Evolutionary conservation across 2,113 vertebrate genomes (phyloP).

Genomic region (Laterallus jamaicensis): DNA sequence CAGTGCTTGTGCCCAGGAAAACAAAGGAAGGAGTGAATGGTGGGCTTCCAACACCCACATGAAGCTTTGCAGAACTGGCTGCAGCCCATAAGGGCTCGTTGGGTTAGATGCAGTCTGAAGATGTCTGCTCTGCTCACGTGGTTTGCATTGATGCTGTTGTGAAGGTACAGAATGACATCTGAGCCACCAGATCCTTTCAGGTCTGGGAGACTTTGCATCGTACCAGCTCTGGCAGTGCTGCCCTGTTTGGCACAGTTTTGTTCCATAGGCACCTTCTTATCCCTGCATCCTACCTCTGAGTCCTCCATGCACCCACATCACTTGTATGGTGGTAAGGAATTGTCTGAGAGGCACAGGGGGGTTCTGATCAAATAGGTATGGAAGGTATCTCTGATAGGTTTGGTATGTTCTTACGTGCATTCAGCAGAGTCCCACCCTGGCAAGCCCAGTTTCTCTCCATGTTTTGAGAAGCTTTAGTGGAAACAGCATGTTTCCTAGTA

Average conservation of each 20-base stretch:
- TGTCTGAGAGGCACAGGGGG: not conserved
- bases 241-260: not conserved
- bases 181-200: not conserved
- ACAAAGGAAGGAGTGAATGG: not conserved
- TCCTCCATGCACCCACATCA: accelerated
- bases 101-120: not conserved
- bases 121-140: not conserved
- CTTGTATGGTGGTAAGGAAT: not conserved
- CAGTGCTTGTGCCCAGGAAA: not conserved
- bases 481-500: not conserved
- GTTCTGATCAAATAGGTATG: not conserved
- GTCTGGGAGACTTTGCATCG: not conserved
- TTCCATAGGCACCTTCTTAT: not conserved
- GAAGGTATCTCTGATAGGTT: not conserved
- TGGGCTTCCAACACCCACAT: not conserved
- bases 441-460: not conserved
- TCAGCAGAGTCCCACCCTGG: not conserved
- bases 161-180: not conserved
- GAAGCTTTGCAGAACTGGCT: not conserved
- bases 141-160: not conserved
- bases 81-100: not conserved
- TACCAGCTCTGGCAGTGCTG: not conserved
- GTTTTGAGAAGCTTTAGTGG: not conserved
- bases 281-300: not conserved
- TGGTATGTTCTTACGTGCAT: not conserved